Percentiles rank a stretch among this genome's conserved stretches.
Conservation (phyloP, 2,888 invertebrate species). For the Mythimna loreyi region DNA sequence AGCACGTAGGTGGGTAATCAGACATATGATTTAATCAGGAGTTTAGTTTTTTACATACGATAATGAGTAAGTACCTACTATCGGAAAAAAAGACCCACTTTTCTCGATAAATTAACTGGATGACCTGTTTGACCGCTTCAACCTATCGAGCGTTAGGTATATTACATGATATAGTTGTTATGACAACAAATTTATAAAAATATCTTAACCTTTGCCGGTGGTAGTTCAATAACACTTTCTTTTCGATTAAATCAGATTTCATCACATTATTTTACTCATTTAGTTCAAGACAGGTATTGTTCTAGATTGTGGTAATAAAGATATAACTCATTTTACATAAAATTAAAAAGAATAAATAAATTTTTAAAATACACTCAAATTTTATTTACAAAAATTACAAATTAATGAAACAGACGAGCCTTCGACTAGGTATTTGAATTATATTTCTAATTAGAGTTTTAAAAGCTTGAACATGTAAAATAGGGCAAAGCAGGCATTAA, state of each 20-base stretch:
- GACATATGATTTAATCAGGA: neutral
- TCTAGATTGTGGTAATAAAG: neutral
- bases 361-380: neutral
- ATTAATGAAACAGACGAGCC: neutral
- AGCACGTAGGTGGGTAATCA: neutral
- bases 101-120: constrained; percentile 11
- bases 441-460: neutral
- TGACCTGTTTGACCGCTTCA: constrained; percentile 51
- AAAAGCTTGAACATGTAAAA: neutral
- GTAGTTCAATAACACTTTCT: neutral
- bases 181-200: neutral
- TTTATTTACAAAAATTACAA: neutral
- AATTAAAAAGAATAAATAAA: too few relatives aligned
- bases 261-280: too few relatives aligned
- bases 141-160: neutral
- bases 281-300: neutral
- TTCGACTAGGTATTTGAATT: neutral
- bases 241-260: neutral
- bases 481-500: neutral
- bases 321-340: neutral
- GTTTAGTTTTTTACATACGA: neutral
- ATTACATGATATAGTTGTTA: neutral
- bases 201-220: neutral
- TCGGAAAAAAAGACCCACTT: neutral
- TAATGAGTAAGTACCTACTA: constrained; percentile 1